phyloP scores from a whole-genome alignment of 2,797 vertebrate species.

The Erpetoichthys calabaricus region DNA sequence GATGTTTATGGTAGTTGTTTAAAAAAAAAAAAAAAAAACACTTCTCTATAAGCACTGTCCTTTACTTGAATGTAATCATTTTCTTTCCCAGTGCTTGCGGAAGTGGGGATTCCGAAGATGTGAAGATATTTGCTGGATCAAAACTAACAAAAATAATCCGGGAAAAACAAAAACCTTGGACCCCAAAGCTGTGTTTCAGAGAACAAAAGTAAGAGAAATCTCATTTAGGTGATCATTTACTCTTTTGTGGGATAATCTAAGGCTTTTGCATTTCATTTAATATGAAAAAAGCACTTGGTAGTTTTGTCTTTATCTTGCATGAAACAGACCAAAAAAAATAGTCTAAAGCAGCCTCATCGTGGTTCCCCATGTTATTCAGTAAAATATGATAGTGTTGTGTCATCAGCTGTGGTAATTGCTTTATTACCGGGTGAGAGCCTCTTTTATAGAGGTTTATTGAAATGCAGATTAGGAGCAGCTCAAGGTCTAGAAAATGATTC shows the following conservation, averaged over 20 bases:
- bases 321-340: too few species aligned
- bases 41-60: not conserved
- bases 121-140: conserved; percentile 98
- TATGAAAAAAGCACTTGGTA: not conserved
- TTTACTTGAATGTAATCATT: not conserved
- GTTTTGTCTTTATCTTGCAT: too few species aligned
- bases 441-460: conserved; percentile 11
- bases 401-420: not conserved
- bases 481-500: conserved; percentile 6
- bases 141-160: conserved; percentile 96
- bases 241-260: not conserved
- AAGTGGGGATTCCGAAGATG: conserved; percentile 96
- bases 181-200: conserved; percentile 92
- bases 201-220: conserved; percentile 73
- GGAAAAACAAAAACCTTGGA: conserved; percentile 93
- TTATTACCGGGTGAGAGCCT: conserved; percentile 6
- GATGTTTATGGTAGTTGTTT: conserved; percentile 8
- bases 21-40: not conserved
- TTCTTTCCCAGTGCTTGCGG: conserved; percentile 69
- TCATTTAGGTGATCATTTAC: not conserved
- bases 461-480: conserved; percentile 12
- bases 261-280: conserved; percentile 6
- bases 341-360: too few species aligned
- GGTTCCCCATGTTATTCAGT: not conserved
- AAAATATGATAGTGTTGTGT: not conserved